Base-by-base conservation (phyloP, 2,888 invertebrate genomes). In the Euzetes globulus region DNA sequence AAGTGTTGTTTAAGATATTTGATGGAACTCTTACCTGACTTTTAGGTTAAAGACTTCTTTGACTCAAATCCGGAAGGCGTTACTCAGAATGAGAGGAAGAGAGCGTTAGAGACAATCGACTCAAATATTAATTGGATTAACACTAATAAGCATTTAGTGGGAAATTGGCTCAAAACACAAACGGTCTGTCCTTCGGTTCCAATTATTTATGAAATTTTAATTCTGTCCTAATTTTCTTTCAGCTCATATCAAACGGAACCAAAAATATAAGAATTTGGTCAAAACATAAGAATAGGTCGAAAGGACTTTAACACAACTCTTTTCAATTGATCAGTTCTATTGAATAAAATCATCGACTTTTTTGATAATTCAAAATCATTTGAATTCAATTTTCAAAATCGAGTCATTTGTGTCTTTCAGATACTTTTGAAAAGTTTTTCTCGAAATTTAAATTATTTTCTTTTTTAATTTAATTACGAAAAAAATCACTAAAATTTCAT, bases 21-120 rank as follows among this genome's bases (percentile, higher is more conserved):
- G 19, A 25, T 7, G 1, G n/a, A 65, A 15, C 3, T 60, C 9
- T 65, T n/a, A 3, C 19, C 27, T 37, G 7, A 27, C 22, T 37
- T 71, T 55, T 19, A 74, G 60, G 52, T 74, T 13, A 47, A 58
- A 71, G 37, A 71, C 27, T 74, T 74, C 33, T 74, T 74, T 13
- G 47, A 41, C 25, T 19, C 11, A 11, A 58, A 71, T 71, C 60
- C 71, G 15, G 33, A 55, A 17, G 70, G 58, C 6, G 47, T 74
- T 7, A 41, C 71, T 4, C 25, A 29, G 6, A 52, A n/a, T n/a
- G 71, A 71, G 17, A 55, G 58, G 17, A 71, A 74, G 29, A 33
- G 58, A 71, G 71, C 71, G 17, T 63, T 74, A 11, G 74, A 74
- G 27, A 74, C 74, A 7, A 74, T 74, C n/a, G 41, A 71, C 17